These are phyloP conservation scores for Scleropages formosus DNA, from an alignment of 2,797 vertebrate species.

Conservation along the genomic window DNA sequence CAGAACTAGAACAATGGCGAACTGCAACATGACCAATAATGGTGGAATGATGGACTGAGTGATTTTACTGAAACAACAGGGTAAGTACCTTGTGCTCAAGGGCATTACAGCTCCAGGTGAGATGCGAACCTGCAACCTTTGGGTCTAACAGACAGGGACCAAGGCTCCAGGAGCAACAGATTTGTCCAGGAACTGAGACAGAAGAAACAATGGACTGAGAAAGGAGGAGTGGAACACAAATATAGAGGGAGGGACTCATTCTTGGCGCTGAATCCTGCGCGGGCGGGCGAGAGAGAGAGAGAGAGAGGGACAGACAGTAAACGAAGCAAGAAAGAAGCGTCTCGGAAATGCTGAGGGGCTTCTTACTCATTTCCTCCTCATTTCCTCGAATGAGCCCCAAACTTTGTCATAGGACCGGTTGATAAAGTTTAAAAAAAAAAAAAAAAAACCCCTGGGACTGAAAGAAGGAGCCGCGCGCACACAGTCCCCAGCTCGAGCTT, in stretches of 20 bases:
- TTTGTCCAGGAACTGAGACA: slow-evolving; percentile 8
- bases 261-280: slow-evolving; percentile 34
- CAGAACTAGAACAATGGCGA: no score
- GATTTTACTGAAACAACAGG: no score
- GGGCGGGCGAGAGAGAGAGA: slow-evolving; percentile 20
- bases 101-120: no score
- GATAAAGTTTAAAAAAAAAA: neutral
- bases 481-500: no score
- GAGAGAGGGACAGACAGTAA: neutral
- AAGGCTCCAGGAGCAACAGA: no score
- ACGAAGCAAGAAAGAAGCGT: neutral
- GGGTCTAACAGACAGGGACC: no score
- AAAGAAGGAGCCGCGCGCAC: no score
- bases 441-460: no score
- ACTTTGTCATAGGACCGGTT: slow-evolving; percentile 13
- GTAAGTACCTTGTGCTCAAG: no score
- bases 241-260: slow-evolving; percentile 37
- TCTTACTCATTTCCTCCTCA: neutral
- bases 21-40: neutral
- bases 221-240: slow-evolving; percentile 35
- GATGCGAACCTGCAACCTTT: no score
- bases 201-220: neutral
- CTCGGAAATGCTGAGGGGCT: neutral
- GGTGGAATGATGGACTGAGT: neutral
- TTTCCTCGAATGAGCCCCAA: neutral